Conservation (phyloP, 2,113 vertebrate genomes). For the Recurvirostra avosetta region DNA sequence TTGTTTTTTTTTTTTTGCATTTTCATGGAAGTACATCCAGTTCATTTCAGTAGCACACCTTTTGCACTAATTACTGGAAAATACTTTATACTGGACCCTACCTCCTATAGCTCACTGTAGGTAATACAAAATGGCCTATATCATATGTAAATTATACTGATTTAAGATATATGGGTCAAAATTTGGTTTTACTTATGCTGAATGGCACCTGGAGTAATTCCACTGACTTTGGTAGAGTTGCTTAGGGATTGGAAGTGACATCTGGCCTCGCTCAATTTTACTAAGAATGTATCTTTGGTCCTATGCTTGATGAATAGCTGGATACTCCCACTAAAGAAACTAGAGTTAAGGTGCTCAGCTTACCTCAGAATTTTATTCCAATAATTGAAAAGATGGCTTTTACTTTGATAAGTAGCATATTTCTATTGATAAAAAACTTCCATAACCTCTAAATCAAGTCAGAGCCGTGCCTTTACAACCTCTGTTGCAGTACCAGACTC, state of each 20-base stretch:
- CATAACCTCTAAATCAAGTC: background rate
- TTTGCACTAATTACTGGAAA: background rate
- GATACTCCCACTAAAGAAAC: background rate
- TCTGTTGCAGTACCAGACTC: background rate
- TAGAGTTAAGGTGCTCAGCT: background rate
- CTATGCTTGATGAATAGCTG: background rate
- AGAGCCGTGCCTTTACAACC: background rate
- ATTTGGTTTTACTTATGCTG: background rate
- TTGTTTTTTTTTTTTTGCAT: background rate
- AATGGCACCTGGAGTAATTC: background rate
- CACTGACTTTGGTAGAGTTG: background rate
- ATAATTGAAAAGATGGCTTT: background rate
- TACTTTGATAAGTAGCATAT: background rate
- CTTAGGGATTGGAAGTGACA: background rate
- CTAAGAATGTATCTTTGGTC: background rate
- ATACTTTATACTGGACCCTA: background rate
- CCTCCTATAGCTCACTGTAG: background rate
- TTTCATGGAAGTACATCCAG: background rate
- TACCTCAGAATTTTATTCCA: background rate
- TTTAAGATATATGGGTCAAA: background rate
- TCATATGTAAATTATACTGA: background rate
- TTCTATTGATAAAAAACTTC: background rate
- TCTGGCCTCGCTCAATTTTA: background rate
- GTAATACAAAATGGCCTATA: background rate
- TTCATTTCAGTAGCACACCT: background rate